Evolutionary conservation across 2,888 invertebrate genomes (phyloP), one percentile per base, ranked within the genome.

Genomic region (Gonocerus acuteangulatus): DNA sequence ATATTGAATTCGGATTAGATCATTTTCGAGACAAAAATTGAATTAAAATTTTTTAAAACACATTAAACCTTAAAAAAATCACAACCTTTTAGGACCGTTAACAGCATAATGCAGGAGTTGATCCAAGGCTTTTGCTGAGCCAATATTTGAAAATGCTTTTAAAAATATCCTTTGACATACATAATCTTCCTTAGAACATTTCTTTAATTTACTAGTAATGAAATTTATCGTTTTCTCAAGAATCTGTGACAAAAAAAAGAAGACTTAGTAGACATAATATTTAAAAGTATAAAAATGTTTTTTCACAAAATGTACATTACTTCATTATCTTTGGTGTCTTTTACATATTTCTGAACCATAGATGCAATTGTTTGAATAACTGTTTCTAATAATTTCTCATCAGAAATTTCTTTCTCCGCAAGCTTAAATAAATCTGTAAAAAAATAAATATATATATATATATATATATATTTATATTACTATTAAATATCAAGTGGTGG

Each of bases 121-220:
- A 18, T 32, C 32, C 16, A 45, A 34, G 7, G 27, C 57, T 16
- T 6, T 47, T 2, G 83, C 78, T n/a, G 39, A 59, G 19, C 34
- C 59, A 15, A 63, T 77, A 74, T 89, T 90, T 67, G 83, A 82
- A 42, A 89, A 72, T 0, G 85, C 84, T 58, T 86, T 77, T 32
- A 89, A 75, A 69, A 81, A 84, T 49, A 79, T 76, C 19, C 79
- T 73, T 61, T 79, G 78, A 68, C 86, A 86, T 1, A 77, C 77
- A 45, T 77, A 78, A 2, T 79, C 77, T 2, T 63, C 54, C 11
- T 49, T 39, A 18, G 72, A 71, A 69, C 85, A 85, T n/a, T 73
- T 73, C 6, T 74, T 71, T 21, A 84, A 70, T 1, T 78, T 73
- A 1, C 74, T 68, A 0, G 72, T 22, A 62, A 72, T 70, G 1